Percentiles rank a stretch among this genome's conserved stretches.
These are phyloP conservation scores for Neostethus bicornis DNA, from an alignment of 2,797 vertebrate genomes.

Conservation along the genomic window DNA sequence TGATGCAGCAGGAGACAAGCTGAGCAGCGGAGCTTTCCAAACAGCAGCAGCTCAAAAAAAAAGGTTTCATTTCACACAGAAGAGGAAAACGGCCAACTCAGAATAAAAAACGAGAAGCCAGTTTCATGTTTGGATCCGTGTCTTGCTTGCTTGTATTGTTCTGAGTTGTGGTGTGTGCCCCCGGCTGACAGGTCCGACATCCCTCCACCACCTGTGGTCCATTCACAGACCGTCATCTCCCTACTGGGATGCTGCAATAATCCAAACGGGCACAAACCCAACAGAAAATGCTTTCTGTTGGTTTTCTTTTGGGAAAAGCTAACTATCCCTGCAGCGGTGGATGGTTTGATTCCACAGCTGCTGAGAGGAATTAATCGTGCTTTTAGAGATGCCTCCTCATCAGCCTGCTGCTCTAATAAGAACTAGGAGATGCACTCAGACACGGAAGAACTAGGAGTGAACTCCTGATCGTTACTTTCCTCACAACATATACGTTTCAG, in stretches of 20 bases:
- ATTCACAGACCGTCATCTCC: too few species aligned
- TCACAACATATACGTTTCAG: too few species aligned
- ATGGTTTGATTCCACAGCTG: slow-evolving; percentile 24
- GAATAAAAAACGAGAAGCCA: too few species aligned
- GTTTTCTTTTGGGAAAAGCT: slow-evolving; percentile 22
- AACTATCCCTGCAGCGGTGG: slow-evolving; percentile 27
- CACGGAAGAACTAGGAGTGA: too few species aligned
- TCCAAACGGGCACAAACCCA: too few species aligned
- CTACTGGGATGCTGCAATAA: too few species aligned
- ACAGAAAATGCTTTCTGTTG: slow-evolving; percentile 9
- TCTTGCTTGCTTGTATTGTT: not conserved
- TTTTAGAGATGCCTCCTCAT: slow-evolving; percentile 19
- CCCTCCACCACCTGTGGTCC: slow-evolving; percentile 17
- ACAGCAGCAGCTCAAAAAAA: too few species aligned
- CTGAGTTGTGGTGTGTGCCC: slow-evolving; percentile 4
- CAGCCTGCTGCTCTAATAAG: not conserved
- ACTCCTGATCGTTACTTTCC: too few species aligned
- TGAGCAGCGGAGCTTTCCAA: too few species aligned
- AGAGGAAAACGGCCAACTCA: not conserved
- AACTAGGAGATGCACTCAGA: too few species aligned
- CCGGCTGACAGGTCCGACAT: slow-evolving; percentile 16
- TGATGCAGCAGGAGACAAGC: too few species aligned
- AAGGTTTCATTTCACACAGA: too few species aligned
- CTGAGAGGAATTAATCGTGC: slow-evolving; percentile 25
- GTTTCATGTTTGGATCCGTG: slow-evolving; percentile 1